Conservation (phyloP, 2,113 vertebrate species). For the Phodopus roborovskii region DNA sequence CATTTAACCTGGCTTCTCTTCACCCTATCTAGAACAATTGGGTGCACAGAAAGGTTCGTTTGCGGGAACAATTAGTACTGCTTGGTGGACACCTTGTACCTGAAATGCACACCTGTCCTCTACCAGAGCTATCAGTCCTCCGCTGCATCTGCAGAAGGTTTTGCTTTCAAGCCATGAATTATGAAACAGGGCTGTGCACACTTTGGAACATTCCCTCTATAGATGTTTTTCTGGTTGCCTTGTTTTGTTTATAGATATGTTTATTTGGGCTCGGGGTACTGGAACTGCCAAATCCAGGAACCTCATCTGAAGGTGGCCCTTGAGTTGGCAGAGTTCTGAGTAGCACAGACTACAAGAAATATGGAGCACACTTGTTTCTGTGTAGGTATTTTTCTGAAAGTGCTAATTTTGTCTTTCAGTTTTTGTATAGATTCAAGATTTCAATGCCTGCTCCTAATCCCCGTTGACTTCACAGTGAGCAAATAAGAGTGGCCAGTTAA, state of each 20-base stretch:
- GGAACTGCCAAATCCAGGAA: not conserved
- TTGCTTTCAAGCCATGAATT: conserved; percentile 69
- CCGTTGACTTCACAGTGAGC: not conserved
- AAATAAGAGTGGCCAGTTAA: not conserved
- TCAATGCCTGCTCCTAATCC: not conserved
- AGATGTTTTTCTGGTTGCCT: not conserved
- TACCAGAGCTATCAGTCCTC: not conserved
- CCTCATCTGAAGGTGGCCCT: not conserved
- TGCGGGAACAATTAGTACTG: not conserved
- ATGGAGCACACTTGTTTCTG: not conserved
- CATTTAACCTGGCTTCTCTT: not conserved
- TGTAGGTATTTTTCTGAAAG: conserved; percentile 37
- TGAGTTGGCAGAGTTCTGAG: not conserved
- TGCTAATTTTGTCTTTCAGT: conserved; percentile 2
- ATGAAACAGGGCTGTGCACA: conserved; percentile 3
- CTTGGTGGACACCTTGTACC: not conserved
- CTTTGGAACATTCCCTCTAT: conserved; percentile 53
- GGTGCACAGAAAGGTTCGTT: not conserved
- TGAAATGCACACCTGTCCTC: conserved; percentile 58
- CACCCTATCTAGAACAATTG: not conserved
- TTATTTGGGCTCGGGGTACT: not conserved
- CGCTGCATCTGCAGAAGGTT: not conserved
- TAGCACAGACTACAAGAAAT: not conserved
- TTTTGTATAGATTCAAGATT: not conserved
- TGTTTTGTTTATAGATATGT: not conserved